Percentiles rank a stretch among this genome's conserved stretches.
Evolutionary conservation across 2,888 invertebrate genomes (phyloP).

Genomic region (Clusia tigrina): DNA sequence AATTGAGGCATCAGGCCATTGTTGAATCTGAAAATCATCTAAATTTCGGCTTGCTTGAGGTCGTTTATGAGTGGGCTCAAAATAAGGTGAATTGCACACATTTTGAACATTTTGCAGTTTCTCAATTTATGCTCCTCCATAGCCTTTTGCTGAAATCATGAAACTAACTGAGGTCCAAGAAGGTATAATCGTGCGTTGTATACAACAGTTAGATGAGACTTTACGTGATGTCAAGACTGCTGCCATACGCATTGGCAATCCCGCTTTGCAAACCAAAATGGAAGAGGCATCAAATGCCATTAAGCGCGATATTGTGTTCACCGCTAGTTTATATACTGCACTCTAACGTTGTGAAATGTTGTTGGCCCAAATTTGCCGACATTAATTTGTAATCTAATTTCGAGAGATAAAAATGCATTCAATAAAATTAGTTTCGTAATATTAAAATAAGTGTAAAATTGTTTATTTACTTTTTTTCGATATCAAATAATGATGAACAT

Average conservation of each 20-base stretch:
- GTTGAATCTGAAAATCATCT: conserved; percentile 70
- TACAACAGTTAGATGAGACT: conserved; percentile 94
- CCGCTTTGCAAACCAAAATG: conserved; percentile 91
- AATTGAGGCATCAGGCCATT: conserved; percentile 63
- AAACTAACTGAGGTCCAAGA: conserved; percentile 93
- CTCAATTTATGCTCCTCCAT: conserved; percentile 35
- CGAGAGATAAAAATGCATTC: not conserved
- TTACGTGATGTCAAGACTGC: conserved; percentile 90
- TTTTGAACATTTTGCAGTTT: conserved; percentile 25
- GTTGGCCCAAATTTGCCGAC: too few species aligned
- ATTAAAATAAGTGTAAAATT: not conserved
- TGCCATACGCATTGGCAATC: conserved; percentile 92
- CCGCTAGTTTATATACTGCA: conserved; percentile 90
- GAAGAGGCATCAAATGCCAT: conserved; percentile 91
- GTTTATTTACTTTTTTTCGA: not conserved
- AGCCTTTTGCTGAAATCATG: conserved; percentile 95
- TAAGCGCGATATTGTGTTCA: conserved; percentile 97
- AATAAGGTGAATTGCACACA: conserved; percentile 72
- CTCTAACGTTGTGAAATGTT: conserved; percentile 36
- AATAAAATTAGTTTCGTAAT: not conserved
- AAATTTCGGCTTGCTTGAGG: conserved; percentile 91
- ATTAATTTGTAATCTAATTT: too few species aligned
- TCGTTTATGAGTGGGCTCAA: conserved; percentile 96
- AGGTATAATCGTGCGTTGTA: conserved; percentile 96
- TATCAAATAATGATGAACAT: too few species aligned